These are phyloP conservation scores for Deilephila elpenor DNA, from an alignment of 2,888 invertebrate species.

Conservation along the genomic window DNA sequence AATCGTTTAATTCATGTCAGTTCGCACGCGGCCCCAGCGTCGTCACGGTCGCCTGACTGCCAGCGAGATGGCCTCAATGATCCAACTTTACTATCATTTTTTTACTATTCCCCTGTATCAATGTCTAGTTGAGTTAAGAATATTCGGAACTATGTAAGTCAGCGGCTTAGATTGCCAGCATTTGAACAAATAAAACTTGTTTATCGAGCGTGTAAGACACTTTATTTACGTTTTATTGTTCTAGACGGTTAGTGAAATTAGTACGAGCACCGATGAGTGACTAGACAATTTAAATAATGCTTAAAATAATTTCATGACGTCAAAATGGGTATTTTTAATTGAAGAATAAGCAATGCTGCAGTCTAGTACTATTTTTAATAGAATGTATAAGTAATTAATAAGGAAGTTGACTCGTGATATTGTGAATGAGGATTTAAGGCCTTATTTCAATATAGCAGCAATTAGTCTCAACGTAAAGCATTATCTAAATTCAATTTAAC, in stretches of 20 bases:
- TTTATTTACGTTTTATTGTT: background rate
- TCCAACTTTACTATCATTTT: slow-evolving; percentile 43
- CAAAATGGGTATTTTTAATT: no score
- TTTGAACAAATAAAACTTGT: background rate
- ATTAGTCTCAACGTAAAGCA: no score
- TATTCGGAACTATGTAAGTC: slow-evolving; percentile 10
- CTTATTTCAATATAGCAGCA: no score
- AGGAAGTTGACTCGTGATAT: no score
- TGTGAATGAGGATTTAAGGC: no score
- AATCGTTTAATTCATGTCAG: slow-evolving; percentile 42
- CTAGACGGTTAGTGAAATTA: background rate
- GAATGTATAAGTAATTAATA: no score
- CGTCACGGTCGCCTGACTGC: slow-evolving; percentile 53
- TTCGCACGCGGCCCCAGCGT: slow-evolving; percentile 52
- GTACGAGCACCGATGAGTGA: background rate
- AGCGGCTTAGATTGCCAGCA: background rate
- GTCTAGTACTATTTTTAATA: no score
- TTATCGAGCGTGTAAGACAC: background rate
- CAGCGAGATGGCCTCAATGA: slow-evolving; percentile 52
- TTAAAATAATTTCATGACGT: no score
- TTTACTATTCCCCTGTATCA: slow-evolving; percentile 29
- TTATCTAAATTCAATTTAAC: no score
- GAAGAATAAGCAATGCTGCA: no score
- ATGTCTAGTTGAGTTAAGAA: slow-evolving; percentile 26
- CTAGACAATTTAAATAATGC: no score